phyloP scores from a whole-genome alignment of 2,797 vertebrate genomes.

The Sebastes reedi region DNA sequence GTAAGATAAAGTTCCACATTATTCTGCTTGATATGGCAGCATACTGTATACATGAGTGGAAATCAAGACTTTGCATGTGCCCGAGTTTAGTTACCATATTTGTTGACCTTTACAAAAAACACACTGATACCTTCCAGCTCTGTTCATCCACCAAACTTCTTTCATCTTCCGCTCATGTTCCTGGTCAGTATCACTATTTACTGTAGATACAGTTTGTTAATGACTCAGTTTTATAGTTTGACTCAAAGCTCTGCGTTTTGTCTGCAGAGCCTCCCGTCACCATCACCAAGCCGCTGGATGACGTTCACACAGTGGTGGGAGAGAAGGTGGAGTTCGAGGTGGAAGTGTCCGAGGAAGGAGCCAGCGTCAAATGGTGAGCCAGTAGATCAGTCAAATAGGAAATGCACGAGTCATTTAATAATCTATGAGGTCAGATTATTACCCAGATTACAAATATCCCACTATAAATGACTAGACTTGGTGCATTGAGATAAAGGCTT shows the following conservation, averaged over 20 bases:
- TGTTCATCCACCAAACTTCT: background rate
- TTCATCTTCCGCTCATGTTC: conserved; percentile 8
- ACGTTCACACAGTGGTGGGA: conserved; percentile 89
- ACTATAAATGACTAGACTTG: background rate
- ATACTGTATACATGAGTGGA: background rate
- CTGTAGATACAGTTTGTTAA: background rate
- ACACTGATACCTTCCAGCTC: background rate
- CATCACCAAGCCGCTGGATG: conserved; percentile 87
- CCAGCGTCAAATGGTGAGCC: conserved; percentile 88
- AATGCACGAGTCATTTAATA: background rate
- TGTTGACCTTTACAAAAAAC: too few relatives aligned
- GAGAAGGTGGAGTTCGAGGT: conserved; percentile 91
- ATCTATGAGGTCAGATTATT: background rate
- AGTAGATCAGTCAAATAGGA: background rate
- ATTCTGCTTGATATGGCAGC: background rate
- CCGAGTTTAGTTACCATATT: too few relatives aligned
- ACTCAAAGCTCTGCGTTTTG: background rate
- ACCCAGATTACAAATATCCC: background rate
- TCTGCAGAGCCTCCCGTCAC: conserved; percentile 86
- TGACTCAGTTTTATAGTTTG: conserved; percentile 22
- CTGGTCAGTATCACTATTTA: background rate
- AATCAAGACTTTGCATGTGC: conserved; percentile 8
- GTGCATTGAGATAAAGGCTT: background rate
- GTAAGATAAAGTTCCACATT: background rate
- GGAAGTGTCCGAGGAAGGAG: conserved; percentile 93